Conservation (phyloP, 2,888 invertebrate genomes). For the Mycalesis mineus region DNA sequence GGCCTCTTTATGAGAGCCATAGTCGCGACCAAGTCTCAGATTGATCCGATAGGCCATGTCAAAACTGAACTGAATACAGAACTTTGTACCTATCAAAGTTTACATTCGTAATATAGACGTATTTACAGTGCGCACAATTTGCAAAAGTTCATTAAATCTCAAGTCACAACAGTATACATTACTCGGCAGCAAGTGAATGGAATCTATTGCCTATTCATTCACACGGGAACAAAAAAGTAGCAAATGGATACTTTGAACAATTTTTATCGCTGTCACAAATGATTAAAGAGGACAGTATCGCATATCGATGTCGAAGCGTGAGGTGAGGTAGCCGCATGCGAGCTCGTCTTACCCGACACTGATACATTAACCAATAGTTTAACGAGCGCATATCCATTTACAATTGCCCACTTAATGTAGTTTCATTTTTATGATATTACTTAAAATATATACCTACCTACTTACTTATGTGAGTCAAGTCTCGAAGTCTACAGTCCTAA, state of each 20-base stretch:
- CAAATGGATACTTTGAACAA: slow-evolving; percentile 18
- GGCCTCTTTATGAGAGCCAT: no score
- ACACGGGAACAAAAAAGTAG: slow-evolving; percentile 15
- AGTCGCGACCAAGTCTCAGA: no score
- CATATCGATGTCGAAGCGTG: slow-evolving; percentile 35
- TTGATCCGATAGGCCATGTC: no score
- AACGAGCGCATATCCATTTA: slow-evolving; percentile 66
- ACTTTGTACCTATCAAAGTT: no score
- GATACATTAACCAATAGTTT: slow-evolving; percentile 76
- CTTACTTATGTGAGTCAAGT: no score
- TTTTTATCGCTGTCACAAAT: slow-evolving; percentile 25
- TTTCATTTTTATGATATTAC: slow-evolving; percentile 25
- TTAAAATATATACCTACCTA: neutral
- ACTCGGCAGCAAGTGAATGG: neutral
- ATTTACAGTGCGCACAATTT: neutral
- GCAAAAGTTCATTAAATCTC: neutral
- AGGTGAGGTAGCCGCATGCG: slow-evolving; percentile 54
- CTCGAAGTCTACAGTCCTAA: no score
- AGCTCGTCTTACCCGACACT: slow-evolving; percentile 62
- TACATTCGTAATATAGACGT: no score
- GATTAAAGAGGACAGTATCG: slow-evolving; percentile 26
- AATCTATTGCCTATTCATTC: slow-evolving; percentile 2
- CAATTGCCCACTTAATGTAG: slow-evolving; percentile 53
- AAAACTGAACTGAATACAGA: no score
- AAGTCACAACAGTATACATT: neutral